phyloP scores from a whole-genome alignment of 2,888 invertebrate genomes.

The Apoderus coryli region DNA sequence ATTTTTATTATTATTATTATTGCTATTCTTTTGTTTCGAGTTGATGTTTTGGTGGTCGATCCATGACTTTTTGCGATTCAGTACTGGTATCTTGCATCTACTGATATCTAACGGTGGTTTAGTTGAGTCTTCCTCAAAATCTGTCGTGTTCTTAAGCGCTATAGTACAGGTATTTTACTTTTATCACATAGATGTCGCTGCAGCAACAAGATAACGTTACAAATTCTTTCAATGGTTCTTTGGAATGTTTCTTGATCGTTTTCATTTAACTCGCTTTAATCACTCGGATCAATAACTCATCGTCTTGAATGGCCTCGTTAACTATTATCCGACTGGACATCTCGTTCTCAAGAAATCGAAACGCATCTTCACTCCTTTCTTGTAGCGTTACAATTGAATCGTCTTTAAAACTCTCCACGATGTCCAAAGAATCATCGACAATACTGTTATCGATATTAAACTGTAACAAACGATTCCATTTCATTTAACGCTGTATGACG shows the following conservation, averaged over 20 bases:
- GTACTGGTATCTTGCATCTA: constrained; percentile 25
- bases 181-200: constrained; percentile 19
- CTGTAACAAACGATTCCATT: constrained; percentile 25
- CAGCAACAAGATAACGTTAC: constrained; percentile 26
- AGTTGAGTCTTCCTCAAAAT: constrained; percentile 19
- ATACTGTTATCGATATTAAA: constrained; percentile 26
- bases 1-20: too few species aligned
- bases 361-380: constrained; percentile 31
- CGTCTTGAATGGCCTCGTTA: constrained; percentile 11
- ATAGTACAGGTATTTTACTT: too few species aligned
- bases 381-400: constrained; percentile 26
- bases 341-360: constrained; percentile 31
- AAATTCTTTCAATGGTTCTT: constrained; percentile 33
- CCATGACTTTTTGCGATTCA: constrained; percentile 13
- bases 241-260: constrained; percentile 37
- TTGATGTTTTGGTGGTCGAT: constrained; percentile 10
- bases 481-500: constrained; percentile 22
- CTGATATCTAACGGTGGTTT: constrained; percentile 9
- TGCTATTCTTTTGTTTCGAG: constrained; percentile 18
- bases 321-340: constrained; percentile 19
- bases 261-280: constrained; percentile 32
- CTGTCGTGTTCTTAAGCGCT: constrained; percentile 30
- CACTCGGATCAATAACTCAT: constrained; percentile 29
- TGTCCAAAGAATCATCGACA: constrained; percentile 30
- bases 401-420: constrained; percentile 28